phyloP scores from a whole-genome alignment of 1,140 invertebrate species.

The Teleopsis dalmanni region DNA sequence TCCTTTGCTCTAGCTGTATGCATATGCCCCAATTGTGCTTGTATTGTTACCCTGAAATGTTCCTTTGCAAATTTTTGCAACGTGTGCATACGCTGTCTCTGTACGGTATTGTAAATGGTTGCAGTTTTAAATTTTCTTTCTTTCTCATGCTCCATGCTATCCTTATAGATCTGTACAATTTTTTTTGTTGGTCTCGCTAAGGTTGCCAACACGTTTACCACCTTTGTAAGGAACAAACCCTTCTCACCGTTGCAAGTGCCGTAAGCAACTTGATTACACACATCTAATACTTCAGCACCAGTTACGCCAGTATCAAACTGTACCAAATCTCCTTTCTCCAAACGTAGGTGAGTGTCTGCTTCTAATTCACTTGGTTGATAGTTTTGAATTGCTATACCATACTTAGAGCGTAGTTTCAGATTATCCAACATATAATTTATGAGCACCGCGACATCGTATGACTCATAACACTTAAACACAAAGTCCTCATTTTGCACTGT shows the following conservation, averaged over 20 bases:
- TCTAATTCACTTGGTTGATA: conserved; percentile 28
- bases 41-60: conserved; percentile 60
- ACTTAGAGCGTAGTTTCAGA: conserved; percentile 76
- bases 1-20: conserved; percentile 9
- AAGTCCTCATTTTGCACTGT: conserved; percentile 85
- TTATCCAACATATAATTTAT: conserved; percentile 81
- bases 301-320: conserved; percentile 65
- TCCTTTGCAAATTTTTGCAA: conserved; percentile 74
- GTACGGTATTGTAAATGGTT: conserved; percentile 49
- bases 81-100: conserved; percentile 65
- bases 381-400: conserved; percentile 67
- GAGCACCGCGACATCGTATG: conserved; percentile 74
- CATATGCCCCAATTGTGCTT: neutral
- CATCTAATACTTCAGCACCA: conserved; percentile 60
- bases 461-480: conserved; percentile 82
- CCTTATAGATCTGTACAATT: conserved; percentile 53
- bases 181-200: conserved; percentile 62
- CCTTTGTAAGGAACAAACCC: conserved; percentile 81
- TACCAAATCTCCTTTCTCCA: conserved; percentile 79
- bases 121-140: neutral
- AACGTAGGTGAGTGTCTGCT: conserved; percentile 50
- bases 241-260: conserved; percentile 59
- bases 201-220: conserved; percentile 80
- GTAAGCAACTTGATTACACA: conserved; percentile 60
- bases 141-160: conserved; percentile 27